phyloP scores from a whole-genome alignment of 2,888 invertebrate genomes.

The Agrotis exclamationis region DNA sequence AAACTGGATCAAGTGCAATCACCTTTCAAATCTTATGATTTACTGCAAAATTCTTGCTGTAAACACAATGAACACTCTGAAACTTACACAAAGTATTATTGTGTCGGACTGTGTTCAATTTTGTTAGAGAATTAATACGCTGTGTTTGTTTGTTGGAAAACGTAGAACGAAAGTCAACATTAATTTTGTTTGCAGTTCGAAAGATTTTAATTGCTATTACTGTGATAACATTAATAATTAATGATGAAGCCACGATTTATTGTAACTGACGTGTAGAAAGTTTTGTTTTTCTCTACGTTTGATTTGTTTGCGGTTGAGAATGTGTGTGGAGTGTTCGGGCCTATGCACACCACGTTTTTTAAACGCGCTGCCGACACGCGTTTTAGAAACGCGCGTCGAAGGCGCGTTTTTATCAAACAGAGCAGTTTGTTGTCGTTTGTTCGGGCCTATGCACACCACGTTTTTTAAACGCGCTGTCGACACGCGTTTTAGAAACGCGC shows the following conservation, averaged over 20 bases:
- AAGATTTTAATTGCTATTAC: conserved; percentile 79
- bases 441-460: too few species aligned
- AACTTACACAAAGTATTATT: conserved; percentile 31
- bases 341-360: too few species aligned
- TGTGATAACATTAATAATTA: conserved; percentile 79
- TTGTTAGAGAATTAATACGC: conserved; percentile 2
- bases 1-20: conserved; percentile 75
- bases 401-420: too few species aligned
- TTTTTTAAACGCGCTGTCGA: too few species aligned
- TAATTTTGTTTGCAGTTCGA: conserved; percentile 79
- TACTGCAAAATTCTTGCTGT: conserved; percentile 71
- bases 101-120: conserved; percentile 29
- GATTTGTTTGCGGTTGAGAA: conserved; percentile 31
- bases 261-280: conserved; percentile 76
- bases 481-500: too few species aligned
- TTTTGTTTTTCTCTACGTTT: conserved; percentile 51
- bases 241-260: conserved; percentile 79
- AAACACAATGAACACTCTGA: conserved; percentile 57
- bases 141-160: conserved; percentile 57
- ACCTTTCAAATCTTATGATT: conserved; percentile 80
- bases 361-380: too few species aligned
- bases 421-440: too few species aligned
- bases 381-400: too few species aligned
- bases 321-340: background rate
- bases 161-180: conserved; percentile 74